These are phyloP conservation scores for Oxyura jamaicensis DNA, from an alignment of 2,113 vertebrate genomes.

Conservation along the genomic window DNA sequence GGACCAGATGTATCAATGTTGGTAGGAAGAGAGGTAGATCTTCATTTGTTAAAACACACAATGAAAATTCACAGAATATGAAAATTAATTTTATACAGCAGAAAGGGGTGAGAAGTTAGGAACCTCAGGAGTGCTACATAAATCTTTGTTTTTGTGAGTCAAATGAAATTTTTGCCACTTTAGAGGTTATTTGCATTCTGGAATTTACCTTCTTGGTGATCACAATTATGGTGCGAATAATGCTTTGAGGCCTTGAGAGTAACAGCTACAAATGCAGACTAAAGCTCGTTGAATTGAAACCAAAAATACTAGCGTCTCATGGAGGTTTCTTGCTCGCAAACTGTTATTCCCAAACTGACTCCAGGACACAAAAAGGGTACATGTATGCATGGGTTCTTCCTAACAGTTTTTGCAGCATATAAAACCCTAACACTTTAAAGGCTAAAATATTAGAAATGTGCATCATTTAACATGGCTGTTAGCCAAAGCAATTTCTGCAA, in stretches of 20 bases:
- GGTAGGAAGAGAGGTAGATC: neutral
- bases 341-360: neutral
- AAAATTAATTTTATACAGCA: neutral
- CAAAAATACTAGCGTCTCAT: neutral
- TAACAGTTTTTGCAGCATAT: neutral
- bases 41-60: neutral
- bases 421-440: neutral
- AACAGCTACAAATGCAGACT: neutral
- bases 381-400: neutral
- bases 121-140: neutral
- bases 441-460: neutral
- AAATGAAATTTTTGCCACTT: neutral
- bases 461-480: neutral
- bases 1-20: neutral
- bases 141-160: neutral
- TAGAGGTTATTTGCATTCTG: neutral
- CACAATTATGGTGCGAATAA: neutral
- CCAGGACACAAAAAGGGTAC: neutral
- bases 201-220: neutral
- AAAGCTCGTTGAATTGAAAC: neutral
- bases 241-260: neutral
- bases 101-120: neutral
- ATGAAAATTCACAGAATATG: neutral
- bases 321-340: neutral
- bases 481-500: neutral